phyloP scores from a whole-genome alignment of 1,140 invertebrate genomes.

The Cotesia typhae region DNA sequence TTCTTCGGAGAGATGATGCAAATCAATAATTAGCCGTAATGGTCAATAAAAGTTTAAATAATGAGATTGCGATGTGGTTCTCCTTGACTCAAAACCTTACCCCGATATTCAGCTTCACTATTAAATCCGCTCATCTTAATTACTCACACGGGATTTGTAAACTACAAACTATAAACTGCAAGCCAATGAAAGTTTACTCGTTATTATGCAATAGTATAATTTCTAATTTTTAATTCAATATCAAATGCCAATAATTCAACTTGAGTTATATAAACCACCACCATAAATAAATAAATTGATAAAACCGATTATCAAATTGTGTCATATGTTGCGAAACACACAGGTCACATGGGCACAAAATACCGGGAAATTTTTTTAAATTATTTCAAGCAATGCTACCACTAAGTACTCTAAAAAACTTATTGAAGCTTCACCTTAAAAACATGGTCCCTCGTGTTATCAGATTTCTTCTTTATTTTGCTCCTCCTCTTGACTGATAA shows the following conservation, averaged over 20 bases:
- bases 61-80: conserved; percentile 53
- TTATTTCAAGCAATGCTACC: too few relatives aligned
- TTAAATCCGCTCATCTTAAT: conserved; percentile 33
- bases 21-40: neutral
- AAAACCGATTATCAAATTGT: too few relatives aligned
- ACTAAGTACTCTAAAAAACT: neutral
- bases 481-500: neutral
- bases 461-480: neutral
- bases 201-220: too few relatives aligned
- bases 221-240: too few relatives aligned
- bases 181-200: neutral
- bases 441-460: conserved; percentile 26
- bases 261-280: neutral
- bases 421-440: conserved; percentile 34
- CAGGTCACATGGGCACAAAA: too few relatives aligned
- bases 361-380: too few relatives aligned
- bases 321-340: too few relatives aligned
- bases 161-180: neutral
- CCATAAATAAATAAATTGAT: neutral
- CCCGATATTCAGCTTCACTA: conserved; percentile 42
- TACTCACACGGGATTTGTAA: conserved; percentile 33
- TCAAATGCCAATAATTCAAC: too few relatives aligned
- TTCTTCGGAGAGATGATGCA: neutral
- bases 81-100: conserved; percentile 55
- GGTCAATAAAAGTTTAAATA: conserved; percentile 39